A percentile compares a stretch with the other conserved stretches of the same genome.
phyloP scores from a whole-genome alignment of 1,140 invertebrate species.

The Asbolus verrucosus region DNA sequence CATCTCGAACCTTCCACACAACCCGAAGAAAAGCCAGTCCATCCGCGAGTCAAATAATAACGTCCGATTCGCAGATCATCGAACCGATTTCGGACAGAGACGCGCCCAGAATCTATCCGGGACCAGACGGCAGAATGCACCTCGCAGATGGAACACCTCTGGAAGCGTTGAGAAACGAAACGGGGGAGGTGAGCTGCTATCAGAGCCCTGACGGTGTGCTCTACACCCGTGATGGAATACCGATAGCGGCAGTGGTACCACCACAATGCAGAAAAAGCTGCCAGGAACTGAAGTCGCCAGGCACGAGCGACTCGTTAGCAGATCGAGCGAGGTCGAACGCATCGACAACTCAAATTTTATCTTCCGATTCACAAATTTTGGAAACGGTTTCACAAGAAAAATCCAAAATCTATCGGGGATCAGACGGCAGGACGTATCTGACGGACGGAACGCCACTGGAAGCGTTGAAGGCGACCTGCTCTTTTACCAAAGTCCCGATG shows the following conservation, averaged over 20 bases:
- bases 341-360: not conserved
- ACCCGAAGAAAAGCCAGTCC: not conserved
- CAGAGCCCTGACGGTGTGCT: not conserved
- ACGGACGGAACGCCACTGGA: not conserved
- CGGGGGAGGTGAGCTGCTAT: not conserved
- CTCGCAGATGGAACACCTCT: slow-evolving; percentile 1
- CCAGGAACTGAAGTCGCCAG: no score
- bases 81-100: no score
- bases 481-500: not conserved
- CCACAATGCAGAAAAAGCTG: not conserved
- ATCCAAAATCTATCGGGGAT: not conserved
- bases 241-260: not conserved
- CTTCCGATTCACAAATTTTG: not conserved
- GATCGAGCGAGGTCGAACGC: no score
- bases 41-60: not conserved
- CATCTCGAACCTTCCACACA: not conserved
- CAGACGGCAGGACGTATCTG: not conserved
- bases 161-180: no score
- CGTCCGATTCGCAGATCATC: not conserved
- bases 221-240: slow-evolving; percentile 8
- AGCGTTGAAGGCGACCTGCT: not conserved
- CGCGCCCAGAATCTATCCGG: not conserved
- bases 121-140: not conserved
- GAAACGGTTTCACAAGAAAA: no score
- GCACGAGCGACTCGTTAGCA: no score